Conservation (phyloP, 2,113 vertebrate species). For the Xenopus borealis region DNA sequence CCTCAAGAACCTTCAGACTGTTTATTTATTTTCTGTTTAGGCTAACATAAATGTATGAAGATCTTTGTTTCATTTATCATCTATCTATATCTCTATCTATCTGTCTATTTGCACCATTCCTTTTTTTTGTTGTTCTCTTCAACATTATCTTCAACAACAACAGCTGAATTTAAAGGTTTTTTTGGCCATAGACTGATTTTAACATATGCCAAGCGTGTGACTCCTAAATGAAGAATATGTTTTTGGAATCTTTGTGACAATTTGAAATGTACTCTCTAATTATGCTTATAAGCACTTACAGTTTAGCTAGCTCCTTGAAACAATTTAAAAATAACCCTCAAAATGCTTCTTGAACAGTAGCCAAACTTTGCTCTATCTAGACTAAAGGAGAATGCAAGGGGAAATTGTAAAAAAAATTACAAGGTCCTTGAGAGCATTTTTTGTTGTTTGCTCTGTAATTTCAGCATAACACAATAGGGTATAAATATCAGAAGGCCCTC, state of each 20-base stretch:
- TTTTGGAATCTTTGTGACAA: slow-evolving; percentile 10
- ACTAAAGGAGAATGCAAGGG: not conserved
- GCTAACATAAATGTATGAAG: too few relatives aligned
- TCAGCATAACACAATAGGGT: slow-evolving; percentile 1
- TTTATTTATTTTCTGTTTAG: too few relatives aligned
- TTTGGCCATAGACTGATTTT: too few relatives aligned
- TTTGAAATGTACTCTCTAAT: slow-evolving; percentile 21
- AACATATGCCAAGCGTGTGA: not conserved
- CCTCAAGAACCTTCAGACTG: too few relatives aligned
- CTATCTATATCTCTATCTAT: too few relatives aligned
- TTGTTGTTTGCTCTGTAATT: not conserved
- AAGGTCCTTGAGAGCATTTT: slow-evolving; percentile 4
- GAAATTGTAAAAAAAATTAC: not conserved
- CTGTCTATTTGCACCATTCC: too few relatives aligned
- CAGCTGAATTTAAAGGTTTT: too few relatives aligned
- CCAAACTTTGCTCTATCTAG: slow-evolving; percentile 8
- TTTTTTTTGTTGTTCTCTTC: too few relatives aligned
- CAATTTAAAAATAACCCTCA: not conserved
- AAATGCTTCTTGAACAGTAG: slow-evolving; percentile 1
- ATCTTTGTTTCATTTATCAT: too few relatives aligned
- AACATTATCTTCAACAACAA: too few relatives aligned
- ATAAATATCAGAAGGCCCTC: slow-evolving; percentile 18
- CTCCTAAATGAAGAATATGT: not conserved
- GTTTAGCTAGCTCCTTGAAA: slow-evolving; percentile 17
- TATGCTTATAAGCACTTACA: slow-evolving; percentile 12